Conservation (phyloP, 2,888 invertebrate genomes). For the Nephrotoma guestfalica region DNA sequence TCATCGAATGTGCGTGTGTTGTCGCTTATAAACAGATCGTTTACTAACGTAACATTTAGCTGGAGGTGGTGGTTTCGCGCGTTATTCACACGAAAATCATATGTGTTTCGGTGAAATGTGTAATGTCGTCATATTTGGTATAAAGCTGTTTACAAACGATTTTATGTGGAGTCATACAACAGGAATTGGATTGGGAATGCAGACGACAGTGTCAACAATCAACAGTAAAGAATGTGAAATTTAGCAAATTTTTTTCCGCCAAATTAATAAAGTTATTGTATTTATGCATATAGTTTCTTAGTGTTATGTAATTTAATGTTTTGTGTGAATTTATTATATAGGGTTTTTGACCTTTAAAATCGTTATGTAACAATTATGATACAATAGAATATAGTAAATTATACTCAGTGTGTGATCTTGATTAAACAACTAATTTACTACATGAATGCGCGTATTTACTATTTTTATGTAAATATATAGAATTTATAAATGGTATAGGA, state of each 20-base stretch:
- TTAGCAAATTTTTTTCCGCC: background rate
- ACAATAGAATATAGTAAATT: background rate
- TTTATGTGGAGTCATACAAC: background rate
- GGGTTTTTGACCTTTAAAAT: background rate
- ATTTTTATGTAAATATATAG: background rate
- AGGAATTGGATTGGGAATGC: background rate
- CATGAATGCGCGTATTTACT: background rate
- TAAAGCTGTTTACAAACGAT: background rate
- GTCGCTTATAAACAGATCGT: background rate
- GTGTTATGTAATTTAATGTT: background rate
- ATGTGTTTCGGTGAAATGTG: background rate
- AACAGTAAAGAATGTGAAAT: background rate
- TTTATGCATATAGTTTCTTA: background rate
- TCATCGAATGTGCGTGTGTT: background rate
- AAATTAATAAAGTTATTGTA: background rate
- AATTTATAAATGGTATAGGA: background rate
- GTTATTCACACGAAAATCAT: background rate
- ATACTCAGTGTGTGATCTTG: background rate
- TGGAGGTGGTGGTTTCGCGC: background rate
- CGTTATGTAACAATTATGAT: background rate
- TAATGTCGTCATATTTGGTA: background rate
- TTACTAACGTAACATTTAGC: background rate
- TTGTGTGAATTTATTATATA: background rate
- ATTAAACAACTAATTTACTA: background rate
- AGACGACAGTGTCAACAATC: background rate